Evolutionary conservation across 2,797 vertebrate species (phyloP).

Genomic region (Tympanoctomys barrerae): DNA sequence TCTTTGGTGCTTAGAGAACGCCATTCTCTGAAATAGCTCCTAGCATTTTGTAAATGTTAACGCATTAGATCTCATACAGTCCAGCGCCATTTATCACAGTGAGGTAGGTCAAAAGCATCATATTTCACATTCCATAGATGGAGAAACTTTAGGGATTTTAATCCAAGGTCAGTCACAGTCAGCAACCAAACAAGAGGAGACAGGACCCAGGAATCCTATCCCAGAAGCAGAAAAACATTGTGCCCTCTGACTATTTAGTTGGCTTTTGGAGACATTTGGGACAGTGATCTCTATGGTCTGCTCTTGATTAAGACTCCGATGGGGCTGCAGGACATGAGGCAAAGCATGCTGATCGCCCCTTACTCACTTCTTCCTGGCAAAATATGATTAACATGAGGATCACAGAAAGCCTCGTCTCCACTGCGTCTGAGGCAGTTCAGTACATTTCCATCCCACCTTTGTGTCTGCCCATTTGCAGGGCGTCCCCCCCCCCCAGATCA

Average conservation of each 20-base stretch:
- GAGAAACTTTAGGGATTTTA: conserved; percentile 66
- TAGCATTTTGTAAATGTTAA: conserved; percentile 82
- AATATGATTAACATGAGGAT: background rate
- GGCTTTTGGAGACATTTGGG: background rate
- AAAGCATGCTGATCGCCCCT: background rate
- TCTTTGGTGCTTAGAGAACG: conserved; percentile 72
- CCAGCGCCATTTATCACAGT: conserved; percentile 60
- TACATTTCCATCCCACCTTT: background rate
- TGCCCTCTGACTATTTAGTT: background rate
- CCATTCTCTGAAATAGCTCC: conserved; percentile 76
- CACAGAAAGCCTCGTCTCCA: background rate
- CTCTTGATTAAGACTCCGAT: background rate
- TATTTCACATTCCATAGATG: conserved; percentile 75
- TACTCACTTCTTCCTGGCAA: background rate
- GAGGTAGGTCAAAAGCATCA: conserved; percentile 61
- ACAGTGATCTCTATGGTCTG: background rate
- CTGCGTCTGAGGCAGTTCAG: background rate
- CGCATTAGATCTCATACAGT: conserved; percentile 69
- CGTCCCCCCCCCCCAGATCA: background rate
- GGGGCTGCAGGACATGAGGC: background rate
- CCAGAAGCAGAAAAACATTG: background rate
- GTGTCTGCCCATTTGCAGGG: background rate
- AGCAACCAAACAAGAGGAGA: conserved; percentile 31
- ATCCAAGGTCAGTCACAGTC: conserved; percentile 65
- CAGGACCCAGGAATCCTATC: conserved; percentile 33